Base-by-base conservation (phyloP, 2,888 invertebrate species). In the Caenorhabditis zanzibari region DNA sequence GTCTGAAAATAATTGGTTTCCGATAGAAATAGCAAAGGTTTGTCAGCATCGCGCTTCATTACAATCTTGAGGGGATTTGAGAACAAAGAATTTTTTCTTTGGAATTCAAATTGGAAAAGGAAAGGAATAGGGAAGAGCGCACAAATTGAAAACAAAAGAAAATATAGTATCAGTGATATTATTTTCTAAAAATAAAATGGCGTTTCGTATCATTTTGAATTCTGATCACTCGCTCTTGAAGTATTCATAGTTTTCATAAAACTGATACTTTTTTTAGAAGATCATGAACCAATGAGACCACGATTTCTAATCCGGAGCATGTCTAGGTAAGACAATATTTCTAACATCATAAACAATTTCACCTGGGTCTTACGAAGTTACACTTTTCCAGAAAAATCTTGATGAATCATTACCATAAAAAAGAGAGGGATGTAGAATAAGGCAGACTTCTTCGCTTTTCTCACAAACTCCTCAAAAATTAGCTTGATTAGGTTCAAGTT, bases 1-100 rank as follows among this genome's bases (percentile, higher is more conserved):
- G 54, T n/a, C 44, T 58, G 69, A 28, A 71, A 71, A 71, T 79
- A 79, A 79, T 79, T 79, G 79, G 71, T 79, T 79, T 79, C 64
- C 54, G 64, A 79, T 79, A 69, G 19, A 54, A 71, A 69, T 47
- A 24, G 47, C 26, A 49, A n/a, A 72, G 49, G 61, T 16, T 76
- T 77, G 35, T 38, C 41, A 14, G 10, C 56, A 54, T n/a, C n/a
- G n/a, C n/a, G 63, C 44, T 77, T 77, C 77, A 77, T 77, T 77
- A 69, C 68, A 19, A 32, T 32, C 19, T 16, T 24, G 26, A 14
- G n/a, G 22, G 49, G 47, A 35, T 49, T 58, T 61, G 22, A 58
- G 58, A 58, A 59, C 71, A 71, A 71, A 71, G 71, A 52, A 41
- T 58, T 58, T n/a, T 9, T 54, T 38, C 24, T 2, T 32, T 32